A percentile compares a stretch with the other conserved stretches of the same genome.
Conservation (phyloP, 1,140 invertebrate genomes). For the Armadillidium nasatum region DNA sequence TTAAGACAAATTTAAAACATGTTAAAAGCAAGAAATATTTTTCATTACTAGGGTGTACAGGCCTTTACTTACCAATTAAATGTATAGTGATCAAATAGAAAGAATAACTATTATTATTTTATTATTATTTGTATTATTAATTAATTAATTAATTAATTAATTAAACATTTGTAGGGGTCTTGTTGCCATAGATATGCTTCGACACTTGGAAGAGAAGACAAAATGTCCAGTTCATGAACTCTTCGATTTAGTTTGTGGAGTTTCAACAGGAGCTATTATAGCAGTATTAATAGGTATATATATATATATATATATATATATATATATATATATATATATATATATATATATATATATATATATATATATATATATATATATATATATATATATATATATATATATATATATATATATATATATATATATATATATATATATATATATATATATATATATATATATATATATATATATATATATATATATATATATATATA, state of each 20-base stretch:
- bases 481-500: not conserved
- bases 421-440: not conserved
- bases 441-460: not conserved
- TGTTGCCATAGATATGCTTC: constrained; percentile 72
- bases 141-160: too few relatives aligned
- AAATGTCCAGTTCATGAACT: constrained; percentile 57
- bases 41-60: too few relatives aligned
- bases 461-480: not conserved
- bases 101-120: too few relatives aligned
- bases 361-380: not conserved
- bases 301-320: constrained; percentile 53
- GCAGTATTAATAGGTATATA: constrained; percentile 48
- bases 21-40: too few relatives aligned
- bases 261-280: constrained; percentile 80
- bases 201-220: constrained; percentile 67
- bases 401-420: not conserved
- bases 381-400: constrained; percentile 1
- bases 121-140: too few relatives aligned
- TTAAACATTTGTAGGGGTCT: constrained; percentile 67
- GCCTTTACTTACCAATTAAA: too few relatives aligned
- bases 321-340: constrained; percentile 50
- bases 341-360: constrained; percentile 1
- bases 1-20: too few relatives aligned
- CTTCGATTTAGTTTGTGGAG: constrained; percentile 88
- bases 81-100: too few relatives aligned